Conservation (phyloP, 2,113 vertebrate species). For the Ovis canadensis region DNA sequence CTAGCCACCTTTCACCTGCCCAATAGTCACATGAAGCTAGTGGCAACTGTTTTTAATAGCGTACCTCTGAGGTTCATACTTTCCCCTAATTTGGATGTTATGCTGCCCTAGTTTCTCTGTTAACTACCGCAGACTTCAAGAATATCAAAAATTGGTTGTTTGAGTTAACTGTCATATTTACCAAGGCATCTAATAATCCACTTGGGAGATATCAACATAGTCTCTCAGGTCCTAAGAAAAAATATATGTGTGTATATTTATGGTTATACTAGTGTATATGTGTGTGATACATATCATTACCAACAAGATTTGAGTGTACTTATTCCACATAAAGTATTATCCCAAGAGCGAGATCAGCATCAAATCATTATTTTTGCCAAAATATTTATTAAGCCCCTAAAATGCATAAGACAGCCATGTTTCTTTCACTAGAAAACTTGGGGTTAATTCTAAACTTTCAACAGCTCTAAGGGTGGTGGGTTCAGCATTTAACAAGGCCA, state of each 20-base stretch:
- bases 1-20: background rate
- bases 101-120: background rate
- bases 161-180: background rate
- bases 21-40: background rate
- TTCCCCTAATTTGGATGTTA: background rate
- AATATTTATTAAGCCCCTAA: background rate
- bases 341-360: background rate
- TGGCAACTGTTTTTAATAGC: background rate
- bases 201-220: background rate
- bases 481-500: background rate
- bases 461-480: background rate
- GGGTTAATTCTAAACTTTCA: background rate
- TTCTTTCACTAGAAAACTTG: background rate
- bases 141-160: background rate
- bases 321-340: background rate
- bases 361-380: background rate
- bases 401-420: background rate
- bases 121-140: background rate
- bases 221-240: background rate
- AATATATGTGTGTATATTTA: background rate
- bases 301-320: background rate
- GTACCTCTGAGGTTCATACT: background rate
- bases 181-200: background rate
- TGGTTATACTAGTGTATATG: background rate
- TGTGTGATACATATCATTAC: background rate